These are phyloP conservation scores for Chlorops oryzae DNA, from an alignment of 1,140 invertebrate species.

Conservation along the genomic window DNA sequence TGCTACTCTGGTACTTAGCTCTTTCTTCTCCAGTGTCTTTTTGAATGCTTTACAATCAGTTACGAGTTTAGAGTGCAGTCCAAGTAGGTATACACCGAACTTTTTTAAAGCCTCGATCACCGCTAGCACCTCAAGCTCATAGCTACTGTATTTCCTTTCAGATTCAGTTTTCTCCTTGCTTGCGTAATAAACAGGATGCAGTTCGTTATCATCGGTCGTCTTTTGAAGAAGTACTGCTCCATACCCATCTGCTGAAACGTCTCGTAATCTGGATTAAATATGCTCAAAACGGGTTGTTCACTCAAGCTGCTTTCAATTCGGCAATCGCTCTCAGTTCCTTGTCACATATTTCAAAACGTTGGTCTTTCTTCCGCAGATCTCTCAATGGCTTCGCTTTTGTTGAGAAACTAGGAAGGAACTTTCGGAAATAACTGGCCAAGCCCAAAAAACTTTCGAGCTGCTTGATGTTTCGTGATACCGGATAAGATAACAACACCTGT, in stretches of 20 bases:
- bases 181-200: slow-evolving; percentile 48
- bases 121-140: slow-evolving; percentile 46
- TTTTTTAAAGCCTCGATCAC: slow-evolving; percentile 45
- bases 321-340: slow-evolving; percentile 10
- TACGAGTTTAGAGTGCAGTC: slow-evolving; percentile 17
- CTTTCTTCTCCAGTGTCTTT: slow-evolving; percentile 34
- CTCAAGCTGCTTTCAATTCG: slow-evolving; percentile 10
- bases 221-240: slow-evolving; percentile 40
- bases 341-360: slow-evolving; percentile 3
- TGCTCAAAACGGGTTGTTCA: slow-evolving; percentile 34
- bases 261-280: slow-evolving; percentile 29
- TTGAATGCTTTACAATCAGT: slow-evolving; percentile 42
- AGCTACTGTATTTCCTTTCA: slow-evolving; percentile 37
- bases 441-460: slow-evolving; percentile 41
- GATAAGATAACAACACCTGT: slow-evolving; percentile 30
- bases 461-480: slow-evolving; percentile 7
- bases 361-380: slow-evolving; percentile 24
- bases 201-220: slow-evolving; percentile 27
- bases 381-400: slow-evolving; percentile 30
- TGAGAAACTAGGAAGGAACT: slow-evolving; percentile 34
- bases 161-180: slow-evolving; percentile 41
- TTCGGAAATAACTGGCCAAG: slow-evolving; percentile 38
- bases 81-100: slow-evolving; percentile 24
- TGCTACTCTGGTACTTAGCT: slow-evolving; percentile 26
- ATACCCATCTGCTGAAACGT: slow-evolving; percentile 32